A percentile compares a stretch with the other conserved stretches of the same genome.
phyloP scores from a whole-genome alignment of 2,888 invertebrate species.

The Ophonus ardosiacus region DNA sequence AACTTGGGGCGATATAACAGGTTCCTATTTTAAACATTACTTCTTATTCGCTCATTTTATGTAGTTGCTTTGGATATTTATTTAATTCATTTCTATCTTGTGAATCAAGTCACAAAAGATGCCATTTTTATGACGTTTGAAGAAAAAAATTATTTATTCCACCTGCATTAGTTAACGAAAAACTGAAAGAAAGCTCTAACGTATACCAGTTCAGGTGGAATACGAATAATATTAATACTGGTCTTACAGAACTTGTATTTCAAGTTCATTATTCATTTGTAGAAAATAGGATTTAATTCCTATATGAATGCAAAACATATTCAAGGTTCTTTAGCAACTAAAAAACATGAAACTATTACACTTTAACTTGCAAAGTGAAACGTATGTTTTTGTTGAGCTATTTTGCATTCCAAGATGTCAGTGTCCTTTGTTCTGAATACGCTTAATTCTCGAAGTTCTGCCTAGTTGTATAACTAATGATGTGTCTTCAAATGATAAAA shows the following conservation, averaged over 20 bases:
- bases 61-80: too few species aligned
- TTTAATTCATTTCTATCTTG: too few species aligned
- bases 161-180: too few species aligned
- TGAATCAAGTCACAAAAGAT: too few species aligned
- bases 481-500: slow-evolving; percentile 49
- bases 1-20: too few species aligned
- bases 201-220: too few species aligned
- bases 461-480: slow-evolving; percentile 38
- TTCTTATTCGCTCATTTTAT: too few species aligned
- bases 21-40: too few species aligned
- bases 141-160: too few species aligned
- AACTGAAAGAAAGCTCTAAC: too few species aligned
- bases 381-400: background rate
- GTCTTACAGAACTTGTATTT: background rate
- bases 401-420: background rate
- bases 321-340: background rate
- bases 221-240: background rate
- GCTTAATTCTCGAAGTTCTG: slow-evolving; percentile 7
- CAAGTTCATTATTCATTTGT: background rate
- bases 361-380: background rate
- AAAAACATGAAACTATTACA: background rate
- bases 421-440: slow-evolving; percentile 31
- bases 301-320: background rate
- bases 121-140: too few species aligned
- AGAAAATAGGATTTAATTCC: background rate